Conservation (phyloP, 1,140 invertebrate genomes). For the Brachionus plicatilis region DNA sequence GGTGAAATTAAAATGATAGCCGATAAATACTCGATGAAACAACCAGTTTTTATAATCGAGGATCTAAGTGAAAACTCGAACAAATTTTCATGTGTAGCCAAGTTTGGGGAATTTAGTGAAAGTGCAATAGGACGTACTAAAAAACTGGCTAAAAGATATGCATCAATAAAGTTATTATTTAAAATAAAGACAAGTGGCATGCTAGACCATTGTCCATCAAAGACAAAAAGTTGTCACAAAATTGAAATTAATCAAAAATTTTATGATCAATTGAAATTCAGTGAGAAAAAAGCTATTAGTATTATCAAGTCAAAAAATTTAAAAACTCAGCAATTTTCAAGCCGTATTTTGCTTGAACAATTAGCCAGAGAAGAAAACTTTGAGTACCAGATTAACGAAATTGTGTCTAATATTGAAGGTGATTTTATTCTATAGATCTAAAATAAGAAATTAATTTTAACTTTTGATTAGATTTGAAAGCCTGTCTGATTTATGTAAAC, state of each 20-base stretch:
- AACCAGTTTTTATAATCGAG: neutral
- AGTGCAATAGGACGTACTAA: neutral
- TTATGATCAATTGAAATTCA: conserved; percentile 2
- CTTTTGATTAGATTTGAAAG: neutral
- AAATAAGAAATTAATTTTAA: neutral
- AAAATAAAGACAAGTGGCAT: neutral
- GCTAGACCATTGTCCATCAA: neutral
- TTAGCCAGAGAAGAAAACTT: neutral
- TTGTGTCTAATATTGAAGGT: neutral
- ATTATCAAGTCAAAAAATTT: neutral
- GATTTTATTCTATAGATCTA: neutral
- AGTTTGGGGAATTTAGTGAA: neutral
- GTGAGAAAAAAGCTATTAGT: neutral
- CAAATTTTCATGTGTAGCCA: neutral
- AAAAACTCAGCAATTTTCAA: neutral
- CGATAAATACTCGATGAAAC: neutral
- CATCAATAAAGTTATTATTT: neutral
- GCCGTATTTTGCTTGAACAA: neutral
- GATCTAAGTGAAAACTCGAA: neutral
- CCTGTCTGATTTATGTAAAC: neutral
- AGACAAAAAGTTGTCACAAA: neutral
- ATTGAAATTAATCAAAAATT: neutral
- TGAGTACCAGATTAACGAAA: neutral
- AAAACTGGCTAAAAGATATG: conserved; percentile 3
- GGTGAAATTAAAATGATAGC: neutral